A percentile compares a stretch with the other conserved stretches of the same genome.
These are phyloP conservation scores for Drosophila kurseongensis DNA, from an alignment of 1,140 invertebrate genomes.

Conservation along the genomic window DNA sequence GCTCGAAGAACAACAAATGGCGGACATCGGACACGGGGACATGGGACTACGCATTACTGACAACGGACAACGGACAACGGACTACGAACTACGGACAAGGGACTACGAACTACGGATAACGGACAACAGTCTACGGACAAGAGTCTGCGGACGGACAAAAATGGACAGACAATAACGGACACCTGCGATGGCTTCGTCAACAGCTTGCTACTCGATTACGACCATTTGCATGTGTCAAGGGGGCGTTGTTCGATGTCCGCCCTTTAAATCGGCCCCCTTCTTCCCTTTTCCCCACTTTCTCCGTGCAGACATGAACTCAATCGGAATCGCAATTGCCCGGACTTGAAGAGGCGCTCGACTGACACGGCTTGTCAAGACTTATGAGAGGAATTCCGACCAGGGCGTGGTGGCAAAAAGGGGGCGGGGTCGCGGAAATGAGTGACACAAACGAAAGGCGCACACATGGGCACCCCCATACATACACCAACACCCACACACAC, in stretches of 20 bases:
- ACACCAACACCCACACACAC: constrained; percentile 8
- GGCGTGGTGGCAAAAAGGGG: neutral
- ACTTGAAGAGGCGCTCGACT: constrained; percentile 43
- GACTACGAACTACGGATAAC: constrained; percentile 12
- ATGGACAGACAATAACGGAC: constrained; percentile 19
- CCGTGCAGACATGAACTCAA: constrained; percentile 33
- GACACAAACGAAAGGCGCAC: constrained; percentile 27
- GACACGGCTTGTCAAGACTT: constrained; percentile 57
- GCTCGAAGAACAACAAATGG: neutral
- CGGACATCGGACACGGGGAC: constrained; percentile 16
- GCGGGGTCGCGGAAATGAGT: constrained; percentile 39
- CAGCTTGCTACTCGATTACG: constrained; percentile 47
- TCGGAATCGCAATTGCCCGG: constrained; percentile 45
- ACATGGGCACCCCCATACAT: constrained; percentile 5
- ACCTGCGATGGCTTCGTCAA: constrained; percentile 40
- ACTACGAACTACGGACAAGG: constrained; percentile 6
- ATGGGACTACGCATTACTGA: no score
- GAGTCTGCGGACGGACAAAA: constrained; percentile 2
- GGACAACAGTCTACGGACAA: constrained; percentile 5
- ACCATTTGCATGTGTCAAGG: constrained; percentile 53
- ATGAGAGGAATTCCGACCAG: constrained; percentile 28
- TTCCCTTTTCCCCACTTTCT: neutral
- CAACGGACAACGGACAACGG: constrained; percentile 2
- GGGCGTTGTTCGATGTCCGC: constrained; percentile 13
- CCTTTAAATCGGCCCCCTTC: neutral